Evolutionary conservation across 1,140 invertebrate genomes (phyloP).

Genomic region (Drosophila baimaii): DNA sequence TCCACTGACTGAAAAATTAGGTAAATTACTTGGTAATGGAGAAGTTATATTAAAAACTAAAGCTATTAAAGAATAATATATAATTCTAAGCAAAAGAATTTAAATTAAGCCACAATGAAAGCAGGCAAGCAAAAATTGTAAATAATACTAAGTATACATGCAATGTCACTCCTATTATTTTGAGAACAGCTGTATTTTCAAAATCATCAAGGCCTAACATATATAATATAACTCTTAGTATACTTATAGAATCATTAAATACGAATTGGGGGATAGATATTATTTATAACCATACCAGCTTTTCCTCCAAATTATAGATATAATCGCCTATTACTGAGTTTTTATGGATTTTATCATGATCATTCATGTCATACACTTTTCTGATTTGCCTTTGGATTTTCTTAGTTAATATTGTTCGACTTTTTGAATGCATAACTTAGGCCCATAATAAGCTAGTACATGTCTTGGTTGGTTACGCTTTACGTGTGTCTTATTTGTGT

Average conservation of each 20-base stretch:
- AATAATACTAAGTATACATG: too few species aligned
- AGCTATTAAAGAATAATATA: too few species aligned
- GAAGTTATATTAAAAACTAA: too few species aligned
- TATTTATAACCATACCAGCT: background rate
- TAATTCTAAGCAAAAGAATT: too few species aligned
- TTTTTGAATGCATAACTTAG: background rate
- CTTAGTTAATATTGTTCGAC: background rate
- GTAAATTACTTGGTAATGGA: too few species aligned
- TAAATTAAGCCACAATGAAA: too few species aligned
- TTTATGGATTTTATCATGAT: too few species aligned
- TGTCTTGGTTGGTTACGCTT: background rate
- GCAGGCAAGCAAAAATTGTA: too few species aligned
- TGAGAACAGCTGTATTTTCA: background rate
- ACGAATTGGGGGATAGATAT: background rate
- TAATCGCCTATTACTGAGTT: background rate
- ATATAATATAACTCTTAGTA: background rate
- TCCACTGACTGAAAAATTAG: too few species aligned
- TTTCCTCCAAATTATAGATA: background rate
- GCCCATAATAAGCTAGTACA: conserved; percentile 3
- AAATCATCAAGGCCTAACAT: background rate
- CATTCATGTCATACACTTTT: conserved; percentile 6
- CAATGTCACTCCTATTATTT: background rate
- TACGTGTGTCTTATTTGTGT: background rate
- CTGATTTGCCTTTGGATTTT: background rate
- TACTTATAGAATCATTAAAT: conserved; percentile 1